Conservation (phyloP, 2,797 vertebrate species). For the Poecile montanus region DNA sequence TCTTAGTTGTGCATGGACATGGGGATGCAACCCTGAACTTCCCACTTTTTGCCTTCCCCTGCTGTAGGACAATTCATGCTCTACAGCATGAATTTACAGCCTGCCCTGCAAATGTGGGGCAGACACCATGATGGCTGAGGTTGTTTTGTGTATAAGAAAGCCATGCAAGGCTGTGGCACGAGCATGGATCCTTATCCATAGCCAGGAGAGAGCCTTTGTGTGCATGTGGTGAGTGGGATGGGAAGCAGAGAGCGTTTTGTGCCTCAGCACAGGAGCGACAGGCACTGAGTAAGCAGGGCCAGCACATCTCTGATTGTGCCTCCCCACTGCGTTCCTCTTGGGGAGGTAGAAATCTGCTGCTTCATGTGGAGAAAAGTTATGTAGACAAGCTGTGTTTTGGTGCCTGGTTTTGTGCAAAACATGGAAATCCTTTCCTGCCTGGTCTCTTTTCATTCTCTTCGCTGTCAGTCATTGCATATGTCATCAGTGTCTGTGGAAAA, state of each 20-base stretch:
- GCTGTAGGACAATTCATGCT: background rate
- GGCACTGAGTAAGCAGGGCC: constrained; percentile 39
- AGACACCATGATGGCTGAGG: background rate
- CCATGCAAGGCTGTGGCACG: background rate
- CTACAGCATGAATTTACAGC: background rate
- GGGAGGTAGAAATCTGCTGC: constrained; percentile 25
- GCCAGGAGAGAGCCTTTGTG: background rate
- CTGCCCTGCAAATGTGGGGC: background rate
- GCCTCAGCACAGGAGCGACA: background rate
- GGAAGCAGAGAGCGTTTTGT: background rate
- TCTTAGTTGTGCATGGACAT: background rate
- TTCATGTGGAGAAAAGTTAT: constrained; percentile 33
- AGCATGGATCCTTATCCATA: accelerated
- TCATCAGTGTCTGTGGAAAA: background rate
- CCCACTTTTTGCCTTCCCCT: background rate
- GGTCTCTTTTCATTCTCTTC: constrained; percentile 45
- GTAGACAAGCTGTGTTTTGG: constrained; percentile 54
- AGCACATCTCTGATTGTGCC: background rate
- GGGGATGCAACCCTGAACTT: background rate
- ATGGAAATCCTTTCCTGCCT: constrained; percentile 41
- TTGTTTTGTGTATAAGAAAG: background rate
- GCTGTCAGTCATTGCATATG: constrained; percentile 47
- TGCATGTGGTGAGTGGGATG: constrained; percentile 16
- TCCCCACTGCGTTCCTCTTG: constrained; percentile 1
- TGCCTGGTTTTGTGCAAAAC: constrained; percentile 42